phyloP scores from a whole-genome alignment of 2,797 vertebrate genomes.

The Pangasius larnaudii region DNA sequence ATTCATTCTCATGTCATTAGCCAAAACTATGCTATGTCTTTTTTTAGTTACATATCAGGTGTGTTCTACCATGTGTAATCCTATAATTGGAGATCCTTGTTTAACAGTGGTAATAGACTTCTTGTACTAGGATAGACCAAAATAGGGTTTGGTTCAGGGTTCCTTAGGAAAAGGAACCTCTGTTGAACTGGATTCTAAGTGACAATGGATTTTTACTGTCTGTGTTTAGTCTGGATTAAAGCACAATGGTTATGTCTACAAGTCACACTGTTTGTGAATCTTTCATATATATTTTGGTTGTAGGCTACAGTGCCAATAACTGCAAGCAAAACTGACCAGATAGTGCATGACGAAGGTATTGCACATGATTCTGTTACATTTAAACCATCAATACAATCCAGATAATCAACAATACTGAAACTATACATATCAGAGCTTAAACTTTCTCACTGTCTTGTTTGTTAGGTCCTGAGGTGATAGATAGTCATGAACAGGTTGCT shows the following conservation, averaged over 20 bases:
- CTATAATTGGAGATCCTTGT: not conserved
- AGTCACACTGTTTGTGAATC: slow-evolving; percentile 3
- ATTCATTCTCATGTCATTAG: not conserved
- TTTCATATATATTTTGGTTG: slow-evolving; percentile 51
- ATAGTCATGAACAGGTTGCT: slow-evolving; percentile 25
- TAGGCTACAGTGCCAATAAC: slow-evolving; percentile 69
- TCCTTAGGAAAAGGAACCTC: not conserved
- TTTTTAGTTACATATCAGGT: not conserved
- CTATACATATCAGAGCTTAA: not conserved
- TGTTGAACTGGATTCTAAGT: slow-evolving; percentile 1
- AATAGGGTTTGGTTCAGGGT: slow-evolving; percentile 8
- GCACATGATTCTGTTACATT: not conserved
- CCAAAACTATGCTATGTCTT: not conserved
- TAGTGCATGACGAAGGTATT: slow-evolving; percentile 79
- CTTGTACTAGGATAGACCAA: not conserved
- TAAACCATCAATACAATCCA: not conserved
- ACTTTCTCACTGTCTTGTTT: not conserved
- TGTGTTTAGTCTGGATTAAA: not conserved
- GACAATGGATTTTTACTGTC: not conserved
- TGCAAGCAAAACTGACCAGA: slow-evolving; percentile 64
- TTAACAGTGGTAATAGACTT: slow-evolving; percentile 1
- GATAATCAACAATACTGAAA: not conserved
- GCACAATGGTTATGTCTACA: slow-evolving; percentile 6
- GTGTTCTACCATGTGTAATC: not conserved
- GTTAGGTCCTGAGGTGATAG: not conserved